Evolutionary conservation across 1,140 invertebrate species (phyloP).

Genomic region (Drosophila subpulchrella): DNA sequence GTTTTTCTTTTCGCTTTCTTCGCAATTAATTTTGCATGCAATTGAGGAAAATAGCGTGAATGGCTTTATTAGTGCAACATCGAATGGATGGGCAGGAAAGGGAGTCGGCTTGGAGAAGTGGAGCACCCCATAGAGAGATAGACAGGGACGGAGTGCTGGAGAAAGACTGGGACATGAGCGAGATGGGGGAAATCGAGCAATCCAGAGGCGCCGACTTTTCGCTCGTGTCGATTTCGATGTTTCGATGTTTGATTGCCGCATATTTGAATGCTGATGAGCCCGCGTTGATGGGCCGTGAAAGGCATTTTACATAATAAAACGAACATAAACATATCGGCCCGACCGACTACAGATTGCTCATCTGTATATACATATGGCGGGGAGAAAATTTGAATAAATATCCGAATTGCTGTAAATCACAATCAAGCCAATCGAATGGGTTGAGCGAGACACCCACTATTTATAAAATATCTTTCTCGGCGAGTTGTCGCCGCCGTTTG

Average conservation of each 20-base stretch:
- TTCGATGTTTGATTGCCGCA: conserved; percentile 68
- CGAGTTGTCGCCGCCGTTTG: conserved; percentile 58
- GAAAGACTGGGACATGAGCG: not conserved
- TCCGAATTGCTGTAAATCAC: conserved; percentile 78
- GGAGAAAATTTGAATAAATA: conserved; percentile 75
- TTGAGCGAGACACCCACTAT: conserved; percentile 73
- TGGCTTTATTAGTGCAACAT: conserved; percentile 57
- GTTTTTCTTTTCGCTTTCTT: conserved; percentile 39
- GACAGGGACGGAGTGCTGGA: not conserved
- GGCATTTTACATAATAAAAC: conserved; percentile 78
- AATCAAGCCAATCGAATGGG: conserved; percentile 77
- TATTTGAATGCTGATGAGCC: conserved; percentile 75
- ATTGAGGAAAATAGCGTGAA: conserved; percentile 44
- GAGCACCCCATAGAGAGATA: conserved; percentile 2
- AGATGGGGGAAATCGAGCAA: not conserved
- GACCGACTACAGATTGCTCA: conserved; percentile 38
- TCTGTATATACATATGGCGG: conserved; percentile 19
- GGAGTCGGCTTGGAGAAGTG: conserved; percentile 1
- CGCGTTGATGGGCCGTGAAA: conserved; percentile 67
- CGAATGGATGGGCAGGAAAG: not conserved
- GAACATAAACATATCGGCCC: conserved; percentile 60
- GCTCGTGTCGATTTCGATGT: conserved; percentile 15
- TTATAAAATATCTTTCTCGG: conserved; percentile 56
- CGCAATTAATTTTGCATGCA: conserved; percentile 45
- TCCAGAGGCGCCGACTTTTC: conserved; percentile 19